Evolutionary conservation across 1,140 invertebrate genomes (phyloP).

Genomic region (Drosophila lowei): DNA sequence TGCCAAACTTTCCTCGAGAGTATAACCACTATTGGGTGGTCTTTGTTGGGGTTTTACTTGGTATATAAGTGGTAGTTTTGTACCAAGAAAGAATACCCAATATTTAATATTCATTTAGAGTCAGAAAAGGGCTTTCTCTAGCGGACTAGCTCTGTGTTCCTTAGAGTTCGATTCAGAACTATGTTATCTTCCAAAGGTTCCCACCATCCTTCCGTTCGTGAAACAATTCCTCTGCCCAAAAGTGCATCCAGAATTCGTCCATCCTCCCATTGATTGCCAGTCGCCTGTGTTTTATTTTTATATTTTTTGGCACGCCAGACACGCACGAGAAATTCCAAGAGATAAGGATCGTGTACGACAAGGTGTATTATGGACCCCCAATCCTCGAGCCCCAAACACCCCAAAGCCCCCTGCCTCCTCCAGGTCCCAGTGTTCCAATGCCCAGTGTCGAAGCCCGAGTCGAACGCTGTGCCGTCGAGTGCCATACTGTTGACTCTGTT

Average conservation of each 20-base stretch:
- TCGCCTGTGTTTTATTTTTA: slow-evolving; percentile 58
- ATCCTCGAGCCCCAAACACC: slow-evolving; percentile 10
- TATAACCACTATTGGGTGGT: slow-evolving; percentile 7
- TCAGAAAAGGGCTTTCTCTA: too few relatives aligned
- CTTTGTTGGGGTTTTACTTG: neutral
- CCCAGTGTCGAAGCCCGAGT: neutral
- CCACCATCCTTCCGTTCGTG: too few relatives aligned
- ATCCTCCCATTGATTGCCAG: neutral
- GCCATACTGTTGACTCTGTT: slow-evolving; percentile 82
- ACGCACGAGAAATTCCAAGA: slow-evolving; percentile 81
- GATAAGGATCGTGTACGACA: slow-evolving; percentile 82
- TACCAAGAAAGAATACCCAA: neutral
- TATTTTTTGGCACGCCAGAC: slow-evolving; percentile 73
- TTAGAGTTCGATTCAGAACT: too few relatives aligned
- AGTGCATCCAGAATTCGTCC: slow-evolving; percentile 45
- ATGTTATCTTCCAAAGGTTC: neutral
- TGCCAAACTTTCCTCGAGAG: slow-evolving; percentile 9
- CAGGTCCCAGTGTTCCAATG: slow-evolving; percentile 21
- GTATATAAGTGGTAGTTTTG: neutral
- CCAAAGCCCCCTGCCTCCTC: slow-evolving; percentile 1
- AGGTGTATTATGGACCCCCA: slow-evolving; percentile 81
- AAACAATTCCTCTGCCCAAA: too few relatives aligned
- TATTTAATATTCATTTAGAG: too few relatives aligned
- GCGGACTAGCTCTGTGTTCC: too few relatives aligned
- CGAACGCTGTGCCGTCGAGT: slow-evolving; percentile 57